Base-by-base conservation (phyloP, 2,888 invertebrate species). In the Drosophila pseudotalamancana region DNA sequence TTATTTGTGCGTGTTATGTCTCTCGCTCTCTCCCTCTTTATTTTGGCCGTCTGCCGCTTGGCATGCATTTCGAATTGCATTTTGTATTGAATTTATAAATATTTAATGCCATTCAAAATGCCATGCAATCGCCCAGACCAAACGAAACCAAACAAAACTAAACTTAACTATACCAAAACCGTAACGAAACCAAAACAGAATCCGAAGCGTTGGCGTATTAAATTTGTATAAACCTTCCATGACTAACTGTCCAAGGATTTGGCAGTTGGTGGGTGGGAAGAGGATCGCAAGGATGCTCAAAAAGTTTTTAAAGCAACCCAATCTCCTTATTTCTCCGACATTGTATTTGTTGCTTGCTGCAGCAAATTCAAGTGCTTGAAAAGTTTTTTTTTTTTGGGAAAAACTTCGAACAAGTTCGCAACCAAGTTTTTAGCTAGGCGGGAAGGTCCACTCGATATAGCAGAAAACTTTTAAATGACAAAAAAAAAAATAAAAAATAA, bases 1-100 rank as follows among this genome's bases (percentile, higher is more conserved):
- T 51, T 21, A 12, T 45, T 37, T 48, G 19, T 61, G 39, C 34
- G 45, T 21, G 18, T 27, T 27, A 9, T n/a, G n/a, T n/a, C 11
- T 23, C 23, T 39, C 19, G 8, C 43, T 6, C 31, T 46, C 25
- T 18, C 19, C 27, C 3, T 25, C 4, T 27, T 27, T 4, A 11
- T 40, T 70, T 84, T 77, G 83, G 76, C 76, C 67, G 67, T 78
- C 69, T 76, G 72, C 76, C 77, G 87, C 85, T 73, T 86, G 88
- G 87, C 85, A 76, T 86, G 88, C 88, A 86, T 87, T 86, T 68
- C 65, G 70, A 88, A 86, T 87, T 84, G 88, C 85, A 86, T 89
- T 88, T 88, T 85, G 83, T 85, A 90, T 90, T 90, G 90, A 90
- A 90, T 90, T 87, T 89, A 90, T 90, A 90, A 90, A 90, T 90